These are phyloP conservation scores for Dysmachus trigonus DNA, from an alignment of 2,888 invertebrate species.

Conservation along the genomic window DNA sequence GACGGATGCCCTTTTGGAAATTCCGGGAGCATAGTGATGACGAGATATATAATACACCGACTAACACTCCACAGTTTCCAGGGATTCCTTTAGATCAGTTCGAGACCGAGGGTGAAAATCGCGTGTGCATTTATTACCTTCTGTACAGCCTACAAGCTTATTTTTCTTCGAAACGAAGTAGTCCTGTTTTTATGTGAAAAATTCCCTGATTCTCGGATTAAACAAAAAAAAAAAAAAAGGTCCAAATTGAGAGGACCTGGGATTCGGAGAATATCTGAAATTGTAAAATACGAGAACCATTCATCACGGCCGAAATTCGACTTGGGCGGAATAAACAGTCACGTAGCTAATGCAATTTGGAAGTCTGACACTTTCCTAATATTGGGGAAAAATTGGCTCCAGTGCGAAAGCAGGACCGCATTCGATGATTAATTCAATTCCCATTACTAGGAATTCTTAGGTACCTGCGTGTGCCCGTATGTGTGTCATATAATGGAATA, in stretches of 20 bases:
- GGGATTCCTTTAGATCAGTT: background rate
- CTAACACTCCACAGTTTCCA: background rate
- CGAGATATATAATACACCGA: background rate
- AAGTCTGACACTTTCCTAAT: background rate
- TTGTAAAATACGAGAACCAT: constrained; percentile 1
- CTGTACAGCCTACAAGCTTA: background rate
- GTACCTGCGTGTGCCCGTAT: background rate
- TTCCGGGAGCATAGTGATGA: constrained; percentile 21
- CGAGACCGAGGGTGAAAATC: background rate
- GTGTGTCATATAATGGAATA: background rate
- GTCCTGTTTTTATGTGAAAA: constrained; percentile 3
- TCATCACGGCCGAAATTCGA: background rate
- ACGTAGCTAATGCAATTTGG: background rate
- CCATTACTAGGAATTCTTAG: background rate
- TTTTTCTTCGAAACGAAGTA: constrained; percentile 5
- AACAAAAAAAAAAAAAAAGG: background rate
- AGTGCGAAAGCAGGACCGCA: background rate
- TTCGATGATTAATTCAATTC: background rate
- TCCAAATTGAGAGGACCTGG: constrained; percentile 9
- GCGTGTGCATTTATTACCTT: constrained; percentile 24
- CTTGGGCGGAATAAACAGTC: constrained; percentile 11
- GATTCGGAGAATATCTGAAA: background rate
- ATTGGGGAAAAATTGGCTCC: background rate
- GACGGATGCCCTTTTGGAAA: background rate
- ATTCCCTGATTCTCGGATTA: constrained; percentile 1